phyloP scores from a whole-genome alignment of 2,797 vertebrate genomes.

The Fistularia commersonii region DNA sequence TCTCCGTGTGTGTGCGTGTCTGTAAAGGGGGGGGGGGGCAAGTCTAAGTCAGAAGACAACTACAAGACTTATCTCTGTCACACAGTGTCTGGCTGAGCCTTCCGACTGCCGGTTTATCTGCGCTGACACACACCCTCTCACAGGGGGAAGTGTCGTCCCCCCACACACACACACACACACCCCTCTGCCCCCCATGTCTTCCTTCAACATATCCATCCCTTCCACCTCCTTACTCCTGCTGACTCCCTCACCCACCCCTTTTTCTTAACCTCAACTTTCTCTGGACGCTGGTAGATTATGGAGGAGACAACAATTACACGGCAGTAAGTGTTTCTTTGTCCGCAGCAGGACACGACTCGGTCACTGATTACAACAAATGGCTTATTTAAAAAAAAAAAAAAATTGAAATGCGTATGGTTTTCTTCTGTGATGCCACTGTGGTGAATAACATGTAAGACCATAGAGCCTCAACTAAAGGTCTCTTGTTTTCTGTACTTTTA shows the following conservation, averaged over 20 bases:
- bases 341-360: slow-evolving; percentile 5
- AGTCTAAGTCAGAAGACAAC: slow-evolving; percentile 33
- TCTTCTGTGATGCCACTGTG: neutral
- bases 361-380: too few relatives aligned
- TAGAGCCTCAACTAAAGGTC: too few relatives aligned
- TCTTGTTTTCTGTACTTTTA: too few relatives aligned
- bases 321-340: slow-evolving; percentile 63
- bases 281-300: slow-evolving; percentile 51
- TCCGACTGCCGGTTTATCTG: slow-evolving; percentile 61
- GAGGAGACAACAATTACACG: slow-evolving; percentile 57
- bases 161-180: neutral
- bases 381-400: too few relatives aligned
- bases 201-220: slow-evolving; percentile 8
- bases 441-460: too few relatives aligned
- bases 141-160: slow-evolving; percentile 55
- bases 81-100: slow-evolving; percentile 55
- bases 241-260: slow-evolving; percentile 44
- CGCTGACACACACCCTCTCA: slow-evolving; percentile 57
- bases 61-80: slow-evolving; percentile 64
- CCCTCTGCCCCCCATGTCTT: too few relatives aligned
- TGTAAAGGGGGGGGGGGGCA: neutral
- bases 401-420: neutral
- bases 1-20: slow-evolving; percentile 24
- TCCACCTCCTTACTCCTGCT: slow-evolving; percentile 52
- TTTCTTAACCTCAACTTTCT: slow-evolving; percentile 27